phyloP scores from a whole-genome alignment of 2,888 invertebrate genomes.

The Exephanes ischioxanthus region DNA sequence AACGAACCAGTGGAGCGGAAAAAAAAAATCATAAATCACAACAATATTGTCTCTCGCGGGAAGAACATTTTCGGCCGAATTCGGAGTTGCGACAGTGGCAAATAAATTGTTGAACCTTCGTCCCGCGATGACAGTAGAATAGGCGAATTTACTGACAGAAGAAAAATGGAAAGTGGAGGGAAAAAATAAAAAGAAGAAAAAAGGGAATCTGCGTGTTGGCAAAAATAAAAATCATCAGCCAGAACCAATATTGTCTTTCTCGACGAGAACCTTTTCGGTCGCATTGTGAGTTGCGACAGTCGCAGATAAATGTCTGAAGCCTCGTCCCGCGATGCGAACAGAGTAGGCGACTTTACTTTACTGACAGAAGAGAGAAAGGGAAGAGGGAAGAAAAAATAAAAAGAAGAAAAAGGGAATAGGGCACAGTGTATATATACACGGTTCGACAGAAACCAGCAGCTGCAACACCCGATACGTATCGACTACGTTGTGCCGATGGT shows the following conservation, averaged over 20 bases:
- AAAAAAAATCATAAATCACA: not conserved
- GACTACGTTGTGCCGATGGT: constrained; percentile 65
- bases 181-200: not conserved
- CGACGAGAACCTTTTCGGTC: too few species aligned
- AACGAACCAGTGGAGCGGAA: not conserved
- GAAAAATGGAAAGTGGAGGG: constrained; percentile 30
- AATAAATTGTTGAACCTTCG: not conserved
- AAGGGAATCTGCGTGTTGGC: not conserved
- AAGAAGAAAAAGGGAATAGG: constrained; percentile 25
- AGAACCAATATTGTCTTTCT: too few species aligned
- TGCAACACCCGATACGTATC: constrained; percentile 83
- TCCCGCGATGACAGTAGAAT: constrained; percentile 55
- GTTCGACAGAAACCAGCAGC: constrained; percentile 82
- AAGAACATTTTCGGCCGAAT: too few species aligned
- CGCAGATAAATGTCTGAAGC: not conserved
- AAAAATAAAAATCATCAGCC: too few species aligned
- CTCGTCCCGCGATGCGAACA: constrained; percentile 33
- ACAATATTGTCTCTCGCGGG: too few species aligned
- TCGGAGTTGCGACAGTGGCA: not conserved
- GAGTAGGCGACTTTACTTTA: constrained; percentile 49
- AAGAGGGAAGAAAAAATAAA: constrained; percentile 9
- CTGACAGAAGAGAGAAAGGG: constrained; percentile 13
- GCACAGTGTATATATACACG: constrained; percentile 24
- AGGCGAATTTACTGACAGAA: constrained; percentile 21
- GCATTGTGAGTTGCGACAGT: too few species aligned